A percentile compares a stretch with the other conserved stretches of the same genome.
phyloP scores from a whole-genome alignment of 2,888 invertebrate species.

The Drosophila quasianomalipes region DNA sequence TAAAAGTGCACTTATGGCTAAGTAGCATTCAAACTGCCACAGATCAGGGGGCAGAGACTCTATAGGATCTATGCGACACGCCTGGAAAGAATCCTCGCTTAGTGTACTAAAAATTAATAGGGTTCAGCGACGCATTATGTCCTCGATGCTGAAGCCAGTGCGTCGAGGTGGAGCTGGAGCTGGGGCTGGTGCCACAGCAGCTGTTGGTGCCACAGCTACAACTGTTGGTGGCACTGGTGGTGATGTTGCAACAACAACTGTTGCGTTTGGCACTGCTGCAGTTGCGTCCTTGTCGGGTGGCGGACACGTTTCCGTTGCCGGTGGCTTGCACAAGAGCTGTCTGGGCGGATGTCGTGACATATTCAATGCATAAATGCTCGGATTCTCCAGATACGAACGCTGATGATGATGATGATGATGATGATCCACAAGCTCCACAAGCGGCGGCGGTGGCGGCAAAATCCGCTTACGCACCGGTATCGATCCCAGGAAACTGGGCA shows the following conservation, averaged over 20 bases:
- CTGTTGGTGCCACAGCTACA: constrained; percentile 23
- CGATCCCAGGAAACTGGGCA: constrained; percentile 85
- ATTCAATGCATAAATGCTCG: constrained; percentile 77
- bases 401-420: constrained; percentile 54
- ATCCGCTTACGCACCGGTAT: constrained; percentile 84
- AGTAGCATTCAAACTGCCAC: constrained; percentile 38
- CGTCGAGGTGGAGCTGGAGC: constrained; percentile 87
- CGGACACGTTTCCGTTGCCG: constrained; percentile 57
- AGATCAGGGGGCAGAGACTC: constrained; percentile 1
- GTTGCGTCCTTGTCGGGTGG: constrained; percentile 77
- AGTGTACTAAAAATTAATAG: constrained; percentile 39
- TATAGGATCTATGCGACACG: constrained; percentile 2
- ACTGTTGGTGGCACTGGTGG: constrained; percentile 84
- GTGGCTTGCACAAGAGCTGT: constrained; percentile 64
- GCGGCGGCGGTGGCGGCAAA: constrained; percentile 65
- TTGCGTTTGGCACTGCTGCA: constrained; percentile 17
- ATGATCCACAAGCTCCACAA: constrained; percentile 68
- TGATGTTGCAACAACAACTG: constrained; percentile 40
- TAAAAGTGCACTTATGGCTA: constrained; percentile 71
- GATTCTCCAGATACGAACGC: constrained; percentile 61
- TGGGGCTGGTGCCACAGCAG: constrained; percentile 57
- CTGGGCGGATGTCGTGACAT: constrained; percentile 83
- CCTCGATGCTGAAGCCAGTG: constrained; percentile 95
- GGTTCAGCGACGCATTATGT: constrained; percentile 93
- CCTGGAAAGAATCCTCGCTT: constrained; percentile 15